Percentiles rank a stretch among this genome's conserved stretches.
phyloP scores from a whole-genome alignment of 1,140 invertebrate species.

The Bombus terrestris region DNA sequence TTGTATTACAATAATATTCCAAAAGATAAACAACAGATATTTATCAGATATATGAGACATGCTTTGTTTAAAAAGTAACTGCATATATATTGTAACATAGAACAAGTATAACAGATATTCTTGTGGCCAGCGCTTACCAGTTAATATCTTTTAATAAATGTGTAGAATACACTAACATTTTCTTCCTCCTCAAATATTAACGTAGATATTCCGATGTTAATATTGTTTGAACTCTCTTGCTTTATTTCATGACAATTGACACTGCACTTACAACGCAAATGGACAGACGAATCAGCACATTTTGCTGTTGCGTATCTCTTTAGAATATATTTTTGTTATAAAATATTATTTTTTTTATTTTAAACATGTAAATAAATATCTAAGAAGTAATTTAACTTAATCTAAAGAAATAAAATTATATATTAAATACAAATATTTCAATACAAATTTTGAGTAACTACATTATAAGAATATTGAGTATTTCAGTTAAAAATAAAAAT shows the following conservation, averaged over 20 bases:
- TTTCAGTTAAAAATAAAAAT: constrained; percentile 6
- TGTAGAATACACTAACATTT: constrained; percentile 40
- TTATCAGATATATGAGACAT: constrained; percentile 27
- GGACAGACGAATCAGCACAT: constrained; percentile 77
- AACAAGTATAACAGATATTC: constrained; percentile 38
- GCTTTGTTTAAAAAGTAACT: constrained; percentile 38
- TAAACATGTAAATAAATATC: not conserved
- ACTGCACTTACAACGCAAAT: constrained; percentile 76
- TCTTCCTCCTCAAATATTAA: constrained; percentile 35
- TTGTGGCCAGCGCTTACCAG: constrained; percentile 60
- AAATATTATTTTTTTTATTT: constrained; percentile 1
- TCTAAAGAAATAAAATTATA: not conserved
- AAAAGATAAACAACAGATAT: too few relatives aligned
- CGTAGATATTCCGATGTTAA: constrained; percentile 50
- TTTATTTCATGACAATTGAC: constrained; percentile 59
- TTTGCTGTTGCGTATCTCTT: constrained; percentile 55
- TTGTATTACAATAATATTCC: too few relatives aligned
- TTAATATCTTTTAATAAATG: constrained; percentile 49
- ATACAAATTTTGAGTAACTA: constrained; percentile 3
- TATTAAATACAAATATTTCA: not conserved
- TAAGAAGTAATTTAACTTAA: not conserved
- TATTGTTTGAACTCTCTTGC: constrained; percentile 29
- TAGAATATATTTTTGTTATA: constrained; percentile 21
- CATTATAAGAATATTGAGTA: not conserved
- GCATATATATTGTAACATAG: constrained; percentile 29